Base-by-base conservation (phyloP, 1,140 invertebrate species). In the Chironomus striatipennis region DNA sequence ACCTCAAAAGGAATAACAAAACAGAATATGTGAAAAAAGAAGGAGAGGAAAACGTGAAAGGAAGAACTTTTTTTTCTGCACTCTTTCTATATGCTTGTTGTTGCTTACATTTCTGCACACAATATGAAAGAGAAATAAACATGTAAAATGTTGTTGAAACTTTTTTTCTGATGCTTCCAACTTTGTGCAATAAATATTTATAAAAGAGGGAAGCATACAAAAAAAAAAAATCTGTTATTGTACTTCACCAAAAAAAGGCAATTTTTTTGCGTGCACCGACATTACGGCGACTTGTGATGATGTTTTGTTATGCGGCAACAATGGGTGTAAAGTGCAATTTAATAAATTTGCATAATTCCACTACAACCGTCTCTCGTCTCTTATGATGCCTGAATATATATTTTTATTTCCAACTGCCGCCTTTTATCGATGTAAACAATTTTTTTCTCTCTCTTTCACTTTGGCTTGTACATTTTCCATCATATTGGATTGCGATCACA, bases 81-180 rank as follows among this genome's bases (percentile, higher is more conserved):
- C n/a, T 57, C 8, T 34, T 34, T 1, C 24, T 57, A 47, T 47
- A 57, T 57, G 12, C 47, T 57, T 57, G 12, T 57, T n/a, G 24
- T 34, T 34, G 24, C 24, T 34, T 57, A n/a, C 8, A 47, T 47
- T 47, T 15, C 43, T 47, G 43, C 43, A 57, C 47, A 57, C 47
- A 57, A 57, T 57, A 57, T 57, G 47, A n/a, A 57, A n/a, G 12
- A n/a, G 47, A 57, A 57, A 57, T 57, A 57, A 57, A 57, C 47
- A 57, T 57, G 47, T 57, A 57, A 57, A 47, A 57, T n/a, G 47
- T 57, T 57, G 47, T n/a, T 57, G n/a, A 57, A 57, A 57, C 47
- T 57, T 57, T 57, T 43, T 43, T 47, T 3, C 43, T 57, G 47
- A 57, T 57, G 47, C 47, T 57, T 5, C 15, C 12, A 57, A 57